Percentiles rank a stretch among this genome's conserved stretches.
phyloP scores from a whole-genome alignment of 1,140 invertebrate genomes.

The Hyles vespertilio region DNA sequence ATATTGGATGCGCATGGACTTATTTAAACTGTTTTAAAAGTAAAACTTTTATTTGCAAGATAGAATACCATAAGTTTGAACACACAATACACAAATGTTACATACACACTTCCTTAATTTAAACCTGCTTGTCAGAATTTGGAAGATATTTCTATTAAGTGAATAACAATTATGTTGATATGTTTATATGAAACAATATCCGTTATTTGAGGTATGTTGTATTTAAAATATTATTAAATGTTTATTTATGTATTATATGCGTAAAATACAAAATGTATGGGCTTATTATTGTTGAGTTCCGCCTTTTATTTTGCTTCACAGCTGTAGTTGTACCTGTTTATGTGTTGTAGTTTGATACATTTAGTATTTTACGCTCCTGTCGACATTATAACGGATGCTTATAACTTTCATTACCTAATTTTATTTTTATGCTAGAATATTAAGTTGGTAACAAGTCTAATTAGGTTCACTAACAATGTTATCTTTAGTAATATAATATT shows the following conservation, averaged over 20 bases:
- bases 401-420: slow-evolving; percentile 30
- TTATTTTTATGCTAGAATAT: slow-evolving; percentile 35
- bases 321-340: slow-evolving; percentile 15
- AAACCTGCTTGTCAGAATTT: too few relatives aligned
- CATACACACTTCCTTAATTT: too few relatives aligned
- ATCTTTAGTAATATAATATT: too few relatives aligned
- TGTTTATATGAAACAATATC: background rate
- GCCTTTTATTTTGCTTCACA: slow-evolving; percentile 30
- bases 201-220: background rate
- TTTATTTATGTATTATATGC: slow-evolving; percentile 17
- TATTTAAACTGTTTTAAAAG: too few relatives aligned
- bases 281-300: slow-evolving; percentile 33
- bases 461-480: too few relatives aligned
- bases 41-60: too few relatives aligned
- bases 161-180: background rate
- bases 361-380: slow-evolving; percentile 22
- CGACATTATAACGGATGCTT: too few relatives aligned
- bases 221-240: background rate
- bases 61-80: too few relatives aligned
- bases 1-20: too few relatives aligned
- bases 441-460: slow-evolving; percentile 18
- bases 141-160: too few relatives aligned
- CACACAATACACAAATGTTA: too few relatives aligned
- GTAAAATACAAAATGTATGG: slow-evolving; percentile 40
- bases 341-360: slow-evolving; percentile 11